phyloP scores from a whole-genome alignment of 2,113 vertebrate species.

The Alouatta palliata region DNA sequence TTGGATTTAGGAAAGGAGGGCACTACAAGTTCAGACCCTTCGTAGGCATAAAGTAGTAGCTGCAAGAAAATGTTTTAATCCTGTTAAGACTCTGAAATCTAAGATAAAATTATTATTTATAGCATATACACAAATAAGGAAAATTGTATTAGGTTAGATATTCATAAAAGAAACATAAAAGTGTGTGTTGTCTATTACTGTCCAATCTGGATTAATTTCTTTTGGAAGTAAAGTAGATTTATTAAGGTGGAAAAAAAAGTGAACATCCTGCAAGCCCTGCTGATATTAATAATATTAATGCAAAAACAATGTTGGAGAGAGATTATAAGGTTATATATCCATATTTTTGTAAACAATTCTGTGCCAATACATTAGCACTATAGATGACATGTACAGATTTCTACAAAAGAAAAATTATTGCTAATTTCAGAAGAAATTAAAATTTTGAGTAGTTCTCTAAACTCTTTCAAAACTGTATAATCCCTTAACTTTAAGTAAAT shows the following conservation, averaged over 20 bases:
- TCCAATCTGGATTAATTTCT: not conserved
- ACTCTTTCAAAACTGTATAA: not conserved
- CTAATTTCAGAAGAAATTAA: not conserved
- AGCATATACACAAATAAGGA: not conserved
- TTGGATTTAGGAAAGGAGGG: not conserved
- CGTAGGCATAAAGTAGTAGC: not conserved
- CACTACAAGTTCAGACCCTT: not conserved
- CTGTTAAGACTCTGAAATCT: not conserved
- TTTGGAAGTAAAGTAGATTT: not conserved
- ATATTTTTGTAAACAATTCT: not conserved
- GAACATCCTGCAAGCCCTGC: not conserved
- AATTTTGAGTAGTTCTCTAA: not conserved
- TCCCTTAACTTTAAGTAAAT: not conserved
- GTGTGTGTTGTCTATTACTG: not conserved
- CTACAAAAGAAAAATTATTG: not conserved
- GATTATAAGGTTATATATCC: not conserved
- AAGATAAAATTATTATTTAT: not conserved
- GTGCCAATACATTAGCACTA: not conserved
- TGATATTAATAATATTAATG: not conserved
- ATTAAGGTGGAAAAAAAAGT: no score
- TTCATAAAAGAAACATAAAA: not conserved
- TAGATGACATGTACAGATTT: not conserved
- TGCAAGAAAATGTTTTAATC: not conserved
- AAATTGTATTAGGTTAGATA: not conserved
- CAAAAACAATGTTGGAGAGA: not conserved